Conservation (phyloP, 2,113 vertebrate species). For the Sprattus sprattus region DNA sequence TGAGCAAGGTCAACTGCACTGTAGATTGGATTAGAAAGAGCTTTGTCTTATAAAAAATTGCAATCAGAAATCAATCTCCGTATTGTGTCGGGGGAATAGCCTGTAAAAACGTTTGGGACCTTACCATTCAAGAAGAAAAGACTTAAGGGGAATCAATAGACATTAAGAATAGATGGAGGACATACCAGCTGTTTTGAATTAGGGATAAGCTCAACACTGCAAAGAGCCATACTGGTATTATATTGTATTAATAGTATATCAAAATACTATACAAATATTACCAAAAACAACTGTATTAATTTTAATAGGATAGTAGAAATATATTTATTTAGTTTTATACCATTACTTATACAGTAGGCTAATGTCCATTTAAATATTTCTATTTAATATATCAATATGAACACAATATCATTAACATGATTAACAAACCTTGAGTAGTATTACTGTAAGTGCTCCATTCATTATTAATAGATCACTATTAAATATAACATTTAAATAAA, state of each 20-base stretch:
- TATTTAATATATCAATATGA: no score
- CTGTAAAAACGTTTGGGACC: not conserved
- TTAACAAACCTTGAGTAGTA: no score
- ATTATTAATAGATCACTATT: no score
- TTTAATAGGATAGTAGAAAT: no score
- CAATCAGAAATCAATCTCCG: not conserved
- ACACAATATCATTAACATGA: no score
- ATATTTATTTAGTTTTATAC: no score
- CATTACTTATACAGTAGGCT: no score
- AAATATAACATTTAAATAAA: no score
- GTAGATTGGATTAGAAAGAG: not conserved
- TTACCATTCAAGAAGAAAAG: not conserved
- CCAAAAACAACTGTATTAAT: no score
- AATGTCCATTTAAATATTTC: no score
- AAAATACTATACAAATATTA: not conserved
- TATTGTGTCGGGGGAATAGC: not conserved
- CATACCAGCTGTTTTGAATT: not conserved
- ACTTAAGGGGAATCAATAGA: not conserved
- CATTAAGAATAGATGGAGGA: not conserved
- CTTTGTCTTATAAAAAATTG: not conserved
- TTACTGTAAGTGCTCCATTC: no score
- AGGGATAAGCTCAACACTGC: not conserved
- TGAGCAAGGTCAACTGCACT: not conserved
- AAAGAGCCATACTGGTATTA: not conserved
- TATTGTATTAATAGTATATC: not conserved